Conservation (phyloP, 2,797 vertebrate species). For the Spinus olivaceus region DNA sequence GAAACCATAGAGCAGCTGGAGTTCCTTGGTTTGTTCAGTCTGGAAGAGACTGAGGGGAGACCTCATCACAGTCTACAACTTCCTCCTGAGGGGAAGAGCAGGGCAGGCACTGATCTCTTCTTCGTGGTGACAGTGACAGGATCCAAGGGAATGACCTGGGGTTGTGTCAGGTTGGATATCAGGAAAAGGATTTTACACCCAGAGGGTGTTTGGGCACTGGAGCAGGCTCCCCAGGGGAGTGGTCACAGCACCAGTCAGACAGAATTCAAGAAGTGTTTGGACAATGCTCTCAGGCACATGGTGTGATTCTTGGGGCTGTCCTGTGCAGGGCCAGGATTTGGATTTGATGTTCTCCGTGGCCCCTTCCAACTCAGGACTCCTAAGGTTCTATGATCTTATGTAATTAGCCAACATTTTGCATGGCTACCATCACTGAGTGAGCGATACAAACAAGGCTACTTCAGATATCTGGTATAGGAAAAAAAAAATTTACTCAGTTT, state of each 20-base stretch:
- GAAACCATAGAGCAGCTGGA: neutral
- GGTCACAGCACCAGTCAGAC: neutral
- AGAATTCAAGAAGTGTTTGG: neutral
- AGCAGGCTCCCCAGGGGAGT: neutral
- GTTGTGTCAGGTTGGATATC: rapidly evolving
- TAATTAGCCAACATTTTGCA: neutral
- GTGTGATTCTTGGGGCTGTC: rapidly evolving
- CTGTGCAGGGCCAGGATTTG: neutral
- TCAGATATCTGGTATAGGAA: neutral
- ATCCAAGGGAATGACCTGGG: rapidly evolving
- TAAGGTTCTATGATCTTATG: neutral
- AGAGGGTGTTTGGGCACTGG: neutral
- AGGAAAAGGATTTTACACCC: neutral
- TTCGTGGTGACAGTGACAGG: neutral
- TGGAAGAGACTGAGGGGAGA: neutral
- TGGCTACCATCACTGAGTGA: neutral
- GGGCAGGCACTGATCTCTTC: neutral
- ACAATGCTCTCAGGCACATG: neutral
- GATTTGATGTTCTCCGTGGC: neutral
- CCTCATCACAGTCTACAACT: neutral
- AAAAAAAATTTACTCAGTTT: neutral
- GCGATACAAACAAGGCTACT: neutral
- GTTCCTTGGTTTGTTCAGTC: neutral
- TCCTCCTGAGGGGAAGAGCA: neutral
- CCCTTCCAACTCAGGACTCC: neutral